Conservation (phyloP, 1,140 invertebrate species). For the Conus betulinus region DNA sequence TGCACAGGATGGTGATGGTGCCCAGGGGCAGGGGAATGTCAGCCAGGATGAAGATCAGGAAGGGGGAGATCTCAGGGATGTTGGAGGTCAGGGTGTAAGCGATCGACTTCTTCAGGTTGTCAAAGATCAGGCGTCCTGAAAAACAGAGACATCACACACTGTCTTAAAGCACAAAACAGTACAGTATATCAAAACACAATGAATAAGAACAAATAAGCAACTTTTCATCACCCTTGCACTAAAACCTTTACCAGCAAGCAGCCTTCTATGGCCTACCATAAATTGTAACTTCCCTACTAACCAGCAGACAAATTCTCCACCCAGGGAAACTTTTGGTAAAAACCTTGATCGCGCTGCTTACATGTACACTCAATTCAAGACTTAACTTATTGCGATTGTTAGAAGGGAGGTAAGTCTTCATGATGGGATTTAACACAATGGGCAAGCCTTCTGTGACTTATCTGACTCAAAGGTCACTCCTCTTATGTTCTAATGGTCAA, state of each 20-base stretch:
- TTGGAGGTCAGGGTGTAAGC: slow-evolving; percentile 99
- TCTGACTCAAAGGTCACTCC: too few relatives aligned
- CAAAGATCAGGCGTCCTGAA: slow-evolving; percentile 93
- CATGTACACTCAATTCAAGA: too few relatives aligned
- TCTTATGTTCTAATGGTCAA: too few relatives aligned
- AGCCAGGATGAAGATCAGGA: slow-evolving; percentile 97
- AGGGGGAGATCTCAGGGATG: slow-evolving; percentile 99
- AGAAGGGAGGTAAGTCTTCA: too few relatives aligned
- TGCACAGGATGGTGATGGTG: slow-evolving; percentile 99
- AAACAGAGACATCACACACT: slow-evolving; percentile 9
- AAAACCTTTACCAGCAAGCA: not conserved
- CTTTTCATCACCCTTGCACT: not conserved
- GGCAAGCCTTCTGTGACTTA: too few relatives aligned
- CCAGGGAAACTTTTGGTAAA: too few relatives aligned
- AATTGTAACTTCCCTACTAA: not conserved
- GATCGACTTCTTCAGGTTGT: slow-evolving; percentile 99
- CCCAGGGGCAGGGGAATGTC: slow-evolving; percentile 98
- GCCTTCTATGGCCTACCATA: not conserved
- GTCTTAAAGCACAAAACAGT: not conserved
- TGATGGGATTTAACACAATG: too few relatives aligned
- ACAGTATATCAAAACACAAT: not conserved
- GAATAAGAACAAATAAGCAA: not conserved
- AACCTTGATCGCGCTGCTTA: too few relatives aligned
- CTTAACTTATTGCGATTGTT: too few relatives aligned
- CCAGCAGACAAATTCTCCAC: too few relatives aligned